phyloP scores from a whole-genome alignment of 2,888 invertebrate species.

The Apodemia hepburni region DNA sequence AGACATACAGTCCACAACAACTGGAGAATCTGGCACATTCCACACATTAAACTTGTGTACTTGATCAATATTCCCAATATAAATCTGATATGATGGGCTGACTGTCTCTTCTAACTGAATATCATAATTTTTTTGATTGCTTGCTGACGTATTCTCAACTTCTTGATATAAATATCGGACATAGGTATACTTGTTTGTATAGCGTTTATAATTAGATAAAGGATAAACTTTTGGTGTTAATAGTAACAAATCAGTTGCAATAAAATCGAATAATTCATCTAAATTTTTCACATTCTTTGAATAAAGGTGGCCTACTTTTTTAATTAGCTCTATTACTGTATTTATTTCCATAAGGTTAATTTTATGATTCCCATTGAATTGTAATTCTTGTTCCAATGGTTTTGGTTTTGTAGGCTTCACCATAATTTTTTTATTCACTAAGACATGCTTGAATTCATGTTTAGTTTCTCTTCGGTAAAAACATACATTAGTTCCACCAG shows the following conservation, averaged over 20 bases:
- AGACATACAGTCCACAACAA: conserved; percentile 42
- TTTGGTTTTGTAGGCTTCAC: conserved; percentile 13
- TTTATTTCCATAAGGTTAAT: neutral
- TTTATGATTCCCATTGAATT: conserved; percentile 18
- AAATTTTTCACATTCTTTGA: neutral
- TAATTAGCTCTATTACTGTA: conserved; percentile 16
- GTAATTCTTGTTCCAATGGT: conserved; percentile 28
- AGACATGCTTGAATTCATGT: conserved; percentile 38
- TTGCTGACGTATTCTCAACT: conserved; percentile 19
- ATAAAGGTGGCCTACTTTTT: conserved; percentile 1
- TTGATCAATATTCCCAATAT: conserved; percentile 24
- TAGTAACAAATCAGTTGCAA: conserved; percentile 24
- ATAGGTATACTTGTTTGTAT: conserved; percentile 43
- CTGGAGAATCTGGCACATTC: neutral
- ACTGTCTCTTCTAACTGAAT: conserved; percentile 49
- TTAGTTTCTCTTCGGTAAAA: conserved; percentile 35
- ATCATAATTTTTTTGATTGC: conserved; percentile 37
- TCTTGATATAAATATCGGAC: conserved; percentile 45
- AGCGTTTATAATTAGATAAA: conserved; percentile 24
- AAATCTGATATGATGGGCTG: conserved; percentile 36
- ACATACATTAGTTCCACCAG: conserved; percentile 23
- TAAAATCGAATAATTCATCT: conserved; percentile 26
- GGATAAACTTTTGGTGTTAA: conserved; percentile 22
- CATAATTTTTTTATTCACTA: conserved; percentile 42
- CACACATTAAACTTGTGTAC: neutral